Percentiles rank a stretch among this genome's conserved stretches.
phyloP scores from a whole-genome alignment of 2,113 vertebrate genomes.

The Grantiella picta region DNA sequence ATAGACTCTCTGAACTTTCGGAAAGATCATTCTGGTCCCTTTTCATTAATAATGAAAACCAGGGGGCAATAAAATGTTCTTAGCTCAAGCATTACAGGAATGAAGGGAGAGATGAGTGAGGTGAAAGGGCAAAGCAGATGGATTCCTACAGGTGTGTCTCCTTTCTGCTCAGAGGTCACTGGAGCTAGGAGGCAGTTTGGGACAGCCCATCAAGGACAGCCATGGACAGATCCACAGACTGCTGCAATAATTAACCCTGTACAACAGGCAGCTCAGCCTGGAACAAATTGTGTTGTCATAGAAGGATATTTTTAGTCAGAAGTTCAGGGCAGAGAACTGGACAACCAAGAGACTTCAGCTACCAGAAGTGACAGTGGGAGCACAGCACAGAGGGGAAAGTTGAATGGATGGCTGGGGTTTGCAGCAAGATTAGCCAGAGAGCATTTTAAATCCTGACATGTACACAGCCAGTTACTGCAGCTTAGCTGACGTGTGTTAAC shows the following conservation, averaged over 20 bases:
- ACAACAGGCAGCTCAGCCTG: neutral
- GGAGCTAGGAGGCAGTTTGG: neutral
- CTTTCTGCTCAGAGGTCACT: neutral
- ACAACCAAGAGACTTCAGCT: neutral
- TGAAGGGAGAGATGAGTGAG: conserved; percentile 25
- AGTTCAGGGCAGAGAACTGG: neutral
- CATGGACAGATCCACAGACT: neutral
- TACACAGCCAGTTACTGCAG: conserved; percentile 64
- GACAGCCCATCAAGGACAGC: neutral
- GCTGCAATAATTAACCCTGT: neutral
- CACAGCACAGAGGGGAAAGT: neutral
- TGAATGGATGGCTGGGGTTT: neutral
- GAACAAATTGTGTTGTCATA: fast-evolving
- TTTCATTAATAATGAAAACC: conserved; percentile 89
- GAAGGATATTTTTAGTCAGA: neutral
- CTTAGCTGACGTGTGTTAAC: conserved; percentile 60
- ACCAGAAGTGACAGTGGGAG: neutral
- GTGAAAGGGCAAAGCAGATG: conserved; percentile 50
- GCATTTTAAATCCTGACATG: conserved; percentile 67
- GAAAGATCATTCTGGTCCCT: conserved; percentile 84
- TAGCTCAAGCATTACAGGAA: conserved; percentile 51
- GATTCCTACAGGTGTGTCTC: conserved; percentile 66
- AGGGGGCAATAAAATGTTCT: conserved; percentile 82
- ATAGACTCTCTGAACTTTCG: conserved; percentile 87
- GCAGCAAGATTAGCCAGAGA: conserved; percentile 1